phyloP scores from a whole-genome alignment of 2,888 invertebrate genomes.

The Lutraria lutraria region DNA sequence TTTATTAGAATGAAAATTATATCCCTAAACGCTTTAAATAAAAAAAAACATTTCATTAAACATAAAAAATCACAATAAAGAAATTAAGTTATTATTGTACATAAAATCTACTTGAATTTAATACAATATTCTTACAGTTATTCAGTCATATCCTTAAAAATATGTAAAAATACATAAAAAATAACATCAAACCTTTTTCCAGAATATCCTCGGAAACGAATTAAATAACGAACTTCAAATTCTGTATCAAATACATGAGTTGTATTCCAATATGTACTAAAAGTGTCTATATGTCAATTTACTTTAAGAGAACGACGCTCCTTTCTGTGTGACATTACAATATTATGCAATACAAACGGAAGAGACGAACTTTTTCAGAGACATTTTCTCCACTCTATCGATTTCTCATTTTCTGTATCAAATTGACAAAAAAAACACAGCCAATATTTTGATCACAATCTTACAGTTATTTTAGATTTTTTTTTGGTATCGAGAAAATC shows the following conservation, averaged over 20 bases:
- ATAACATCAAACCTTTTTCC: not conserved
- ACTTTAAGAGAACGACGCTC: not conserved
- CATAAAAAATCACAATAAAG: no score
- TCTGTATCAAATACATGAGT: not conserved
- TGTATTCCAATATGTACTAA: not conserved
- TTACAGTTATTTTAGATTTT: not conserved
- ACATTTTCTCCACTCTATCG: not conserved
- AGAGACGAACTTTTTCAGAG: not conserved
- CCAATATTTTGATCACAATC: conserved; percentile 10
- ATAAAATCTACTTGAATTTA: no score
- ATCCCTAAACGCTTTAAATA: no score
- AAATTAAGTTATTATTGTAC: no score
- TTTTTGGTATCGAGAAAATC: not conserved
- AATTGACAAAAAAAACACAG: not conserved
- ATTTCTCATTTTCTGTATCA: conserved; percentile 6
- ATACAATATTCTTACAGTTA: no score
- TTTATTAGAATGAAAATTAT: no score
- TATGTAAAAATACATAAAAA: not conserved
- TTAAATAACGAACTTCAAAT: not conserved
- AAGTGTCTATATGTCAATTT: conserved; percentile 7
- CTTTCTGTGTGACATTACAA: conserved; percentile 12
- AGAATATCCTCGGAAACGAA: not conserved
- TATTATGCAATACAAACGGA: conserved; percentile 6
- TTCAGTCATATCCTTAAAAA: no score
- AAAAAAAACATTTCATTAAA: no score